Base-by-base conservation (phyloP, 2,888 invertebrate species). In the Galeruca laticollis region DNA sequence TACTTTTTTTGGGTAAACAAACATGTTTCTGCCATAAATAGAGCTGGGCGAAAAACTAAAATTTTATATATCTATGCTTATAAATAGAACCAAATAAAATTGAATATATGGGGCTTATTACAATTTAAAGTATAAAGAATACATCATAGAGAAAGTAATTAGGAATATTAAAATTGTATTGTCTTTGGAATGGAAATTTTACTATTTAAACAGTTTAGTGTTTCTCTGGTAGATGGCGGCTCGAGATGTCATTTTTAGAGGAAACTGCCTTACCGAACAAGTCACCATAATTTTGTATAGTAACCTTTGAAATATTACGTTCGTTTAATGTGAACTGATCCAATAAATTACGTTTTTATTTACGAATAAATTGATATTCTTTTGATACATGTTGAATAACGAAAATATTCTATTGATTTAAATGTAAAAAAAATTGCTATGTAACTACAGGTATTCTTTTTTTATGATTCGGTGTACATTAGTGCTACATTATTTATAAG, bases 291-390 rank as follows among this genome's bases (percentile, higher is more conserved):
- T 47, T 33, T 31, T 33, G 11, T 61, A 3, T 15, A 65, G 65
- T 47, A 57, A 65, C 65, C 65, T 65, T 65, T 57, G 65, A 47
- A 57, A 57, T 20, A 18, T 43, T 57, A 9, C 20, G 65, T 65
- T 65, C 65, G 57, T 31, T 57, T 65, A 18, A 6, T 18, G 9
- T 57, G 37, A n/a, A 47, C 37, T 11, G 11, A 43, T 64, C 40
- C 18, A 11, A 56, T 15, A 20, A 15, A 40, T 40, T 31, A 21
- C 9, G 8, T 54, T 54, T 13, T 31, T 4, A 54, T 13, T 31
- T 54, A 13, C 4, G 13, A 9, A n/a, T 2, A 0, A 8, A 54
- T 31, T 26, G 31, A 54, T 5, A 2, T 54, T n/a, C n/a, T 54
- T 13, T 6, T 2, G 4, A 11, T 0, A 26, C 13, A 26, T n/a